Evolutionary conservation across 2,888 invertebrate genomes (phyloP).

Genomic region (Callosobruchus maculatus): DNA sequence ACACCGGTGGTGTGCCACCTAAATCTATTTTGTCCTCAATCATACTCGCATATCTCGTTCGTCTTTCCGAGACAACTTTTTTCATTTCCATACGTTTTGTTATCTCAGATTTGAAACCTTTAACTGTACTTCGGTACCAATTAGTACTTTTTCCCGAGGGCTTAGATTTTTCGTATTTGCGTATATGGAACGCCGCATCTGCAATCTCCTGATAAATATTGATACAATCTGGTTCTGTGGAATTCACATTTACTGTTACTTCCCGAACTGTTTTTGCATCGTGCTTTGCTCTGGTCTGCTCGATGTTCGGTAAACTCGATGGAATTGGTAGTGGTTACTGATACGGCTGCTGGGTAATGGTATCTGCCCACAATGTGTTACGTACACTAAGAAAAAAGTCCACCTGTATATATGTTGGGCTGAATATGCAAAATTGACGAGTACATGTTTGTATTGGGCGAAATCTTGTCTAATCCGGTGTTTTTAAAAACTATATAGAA

Average conservation of each 20-base stretch:
- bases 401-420: background rate
- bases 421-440: too few species aligned
- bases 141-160: background rate
- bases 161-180: background rate
- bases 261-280: background rate
- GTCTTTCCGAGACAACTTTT: too few species aligned
- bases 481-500: too few species aligned
- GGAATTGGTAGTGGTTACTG: background rate
- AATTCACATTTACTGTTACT: background rate
- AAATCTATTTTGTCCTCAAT: too few species aligned
- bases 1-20: too few species aligned
- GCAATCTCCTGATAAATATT: background rate
- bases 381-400: background rate
- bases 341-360: background rate
- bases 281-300: background rate
- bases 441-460: too few species aligned
- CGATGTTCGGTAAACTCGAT: background rate
- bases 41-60: too few species aligned
- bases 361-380: background rate
- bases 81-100: background rate
- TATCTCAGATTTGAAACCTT: background rate
- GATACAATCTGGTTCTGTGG: background rate
- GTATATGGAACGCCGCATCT: background rate
- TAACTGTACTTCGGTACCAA: background rate
- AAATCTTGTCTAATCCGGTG: too few species aligned